These are phyloP conservation scores for Plodia interpunctella DNA, from an alignment of 1,140 invertebrate species.

Conservation along the genomic window DNA sequence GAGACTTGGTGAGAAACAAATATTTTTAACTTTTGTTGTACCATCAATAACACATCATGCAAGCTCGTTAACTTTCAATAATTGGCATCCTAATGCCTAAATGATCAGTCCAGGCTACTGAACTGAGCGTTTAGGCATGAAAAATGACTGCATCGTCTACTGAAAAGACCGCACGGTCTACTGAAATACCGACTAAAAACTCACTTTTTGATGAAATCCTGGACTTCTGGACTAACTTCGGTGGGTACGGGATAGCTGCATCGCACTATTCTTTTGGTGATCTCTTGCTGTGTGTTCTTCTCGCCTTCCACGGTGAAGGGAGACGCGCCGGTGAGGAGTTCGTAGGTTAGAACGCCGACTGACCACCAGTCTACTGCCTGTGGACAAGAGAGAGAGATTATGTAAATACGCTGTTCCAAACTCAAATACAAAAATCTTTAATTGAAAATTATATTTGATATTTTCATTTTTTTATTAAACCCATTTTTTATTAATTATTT, in stretches of 20 bases:
- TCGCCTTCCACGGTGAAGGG: slow-evolving; percentile 98
- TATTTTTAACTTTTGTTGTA: not conserved
- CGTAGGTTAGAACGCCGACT: slow-evolving; percentile 97
- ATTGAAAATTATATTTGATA: too few relatives aligned
- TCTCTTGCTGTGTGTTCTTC: slow-evolving; percentile 94
- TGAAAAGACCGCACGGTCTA: not conserved
- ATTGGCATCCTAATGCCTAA: too few relatives aligned
- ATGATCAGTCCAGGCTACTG: too few relatives aligned
- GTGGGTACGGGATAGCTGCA: slow-evolving; percentile 92
- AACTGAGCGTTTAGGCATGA: too few relatives aligned
- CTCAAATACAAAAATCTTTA: too few relatives aligned
- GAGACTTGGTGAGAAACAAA: slow-evolving; percentile 34
- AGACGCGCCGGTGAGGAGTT: slow-evolving; percentile 96
- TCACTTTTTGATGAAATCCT: slow-evolving; percentile 80
- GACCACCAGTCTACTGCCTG: slow-evolving; percentile 99
- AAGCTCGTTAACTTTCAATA: too few relatives aligned
- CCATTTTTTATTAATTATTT: too few relatives aligned
- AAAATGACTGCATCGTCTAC: too few relatives aligned
- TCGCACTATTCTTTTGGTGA: slow-evolving; percentile 92
- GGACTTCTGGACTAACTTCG: slow-evolving; percentile 78
- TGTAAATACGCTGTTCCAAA: too few relatives aligned
- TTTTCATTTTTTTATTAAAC: too few relatives aligned
- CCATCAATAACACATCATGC: too few relatives aligned
- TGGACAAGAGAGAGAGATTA: slow-evolving; percentile 40
- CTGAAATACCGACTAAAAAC: slow-evolving; percentile 12